phyloP scores from a whole-genome alignment of 2,113 vertebrate species.

The Steatornis caripensis region DNA sequence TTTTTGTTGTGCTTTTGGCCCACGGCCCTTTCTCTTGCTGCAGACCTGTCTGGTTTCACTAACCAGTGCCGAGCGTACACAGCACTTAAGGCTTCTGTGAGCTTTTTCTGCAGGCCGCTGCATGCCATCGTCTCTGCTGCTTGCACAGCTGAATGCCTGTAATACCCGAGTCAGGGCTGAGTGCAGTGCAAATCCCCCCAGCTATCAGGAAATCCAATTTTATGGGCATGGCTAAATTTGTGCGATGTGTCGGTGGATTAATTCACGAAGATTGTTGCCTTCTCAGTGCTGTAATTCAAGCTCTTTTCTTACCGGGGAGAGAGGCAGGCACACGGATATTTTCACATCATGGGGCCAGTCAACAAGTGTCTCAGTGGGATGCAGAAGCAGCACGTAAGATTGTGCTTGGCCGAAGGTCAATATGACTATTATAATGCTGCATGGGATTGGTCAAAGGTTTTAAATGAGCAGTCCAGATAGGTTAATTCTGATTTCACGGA shows the following conservation, averaged over 20 bases:
- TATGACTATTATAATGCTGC: background rate
- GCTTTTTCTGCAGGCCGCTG: background rate
- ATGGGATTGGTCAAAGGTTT: background rate
- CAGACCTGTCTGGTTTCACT: background rate
- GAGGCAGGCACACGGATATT: background rate
- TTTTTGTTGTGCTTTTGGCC: background rate
- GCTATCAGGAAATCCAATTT: conserved; percentile 56
- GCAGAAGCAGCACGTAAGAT: background rate
- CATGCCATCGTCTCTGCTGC: accelerated
- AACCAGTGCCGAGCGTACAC: accelerated
- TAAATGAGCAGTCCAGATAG: background rate
- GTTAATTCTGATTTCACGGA: background rate
- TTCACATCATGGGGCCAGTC: conserved; percentile 33
- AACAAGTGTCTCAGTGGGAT: background rate
- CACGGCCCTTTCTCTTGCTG: background rate
- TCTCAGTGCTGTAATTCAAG: conserved; percentile 6
- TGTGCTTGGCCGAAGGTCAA: background rate
- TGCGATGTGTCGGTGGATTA: conserved; percentile 13
- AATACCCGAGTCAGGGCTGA: conserved; percentile 15
- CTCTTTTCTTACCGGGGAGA: background rate
- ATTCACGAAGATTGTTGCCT: background rate
- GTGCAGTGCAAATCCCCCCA: background rate
- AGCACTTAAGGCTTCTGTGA: background rate
- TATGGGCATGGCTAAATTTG: background rate
- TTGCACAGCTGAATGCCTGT: background rate